phyloP scores from a whole-genome alignment of 2,888 invertebrate species.

The Drosophila mimica region DNA sequence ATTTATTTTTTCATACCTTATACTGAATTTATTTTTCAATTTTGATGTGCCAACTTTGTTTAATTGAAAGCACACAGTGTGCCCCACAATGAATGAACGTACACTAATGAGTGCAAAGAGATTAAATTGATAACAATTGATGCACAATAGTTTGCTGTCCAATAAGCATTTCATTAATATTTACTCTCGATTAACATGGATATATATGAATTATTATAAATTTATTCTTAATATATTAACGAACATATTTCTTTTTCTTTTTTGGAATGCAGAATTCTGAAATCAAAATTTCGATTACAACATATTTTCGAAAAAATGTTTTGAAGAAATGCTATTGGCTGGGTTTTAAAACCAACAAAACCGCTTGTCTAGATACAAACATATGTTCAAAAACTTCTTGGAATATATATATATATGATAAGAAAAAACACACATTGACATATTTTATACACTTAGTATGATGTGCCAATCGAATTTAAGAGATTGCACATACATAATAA shows the following conservation, averaged over 20 bases:
- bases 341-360: background rate
- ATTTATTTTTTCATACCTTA: background rate
- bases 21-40: background rate
- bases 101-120: background rate
- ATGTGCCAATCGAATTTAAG: slow-evolving; percentile 11
- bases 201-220: background rate
- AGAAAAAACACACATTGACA: background rate
- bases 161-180: slow-evolving; percentile 5
- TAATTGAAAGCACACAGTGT: background rate
- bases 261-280: background rate
- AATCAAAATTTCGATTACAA: background rate
- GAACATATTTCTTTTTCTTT: no score
- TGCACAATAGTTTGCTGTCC: background rate
- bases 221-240: background rate
- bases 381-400: background rate
- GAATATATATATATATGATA: background rate
- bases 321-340: background rate
- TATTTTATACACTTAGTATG: slow-evolving; percentile 3
- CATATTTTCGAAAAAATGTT: background rate
- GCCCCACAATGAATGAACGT: background rate
- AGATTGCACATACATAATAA: background rate
- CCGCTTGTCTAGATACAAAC: background rate
- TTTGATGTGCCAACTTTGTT: slow-evolving; percentile 9
- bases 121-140: background rate
- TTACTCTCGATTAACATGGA: background rate